Evolutionary conservation across 2,113 vertebrate genomes (phyloP), one percentile per base, ranked within the genome.

Genomic region (Eretmodus cyanostictus): DNA sequence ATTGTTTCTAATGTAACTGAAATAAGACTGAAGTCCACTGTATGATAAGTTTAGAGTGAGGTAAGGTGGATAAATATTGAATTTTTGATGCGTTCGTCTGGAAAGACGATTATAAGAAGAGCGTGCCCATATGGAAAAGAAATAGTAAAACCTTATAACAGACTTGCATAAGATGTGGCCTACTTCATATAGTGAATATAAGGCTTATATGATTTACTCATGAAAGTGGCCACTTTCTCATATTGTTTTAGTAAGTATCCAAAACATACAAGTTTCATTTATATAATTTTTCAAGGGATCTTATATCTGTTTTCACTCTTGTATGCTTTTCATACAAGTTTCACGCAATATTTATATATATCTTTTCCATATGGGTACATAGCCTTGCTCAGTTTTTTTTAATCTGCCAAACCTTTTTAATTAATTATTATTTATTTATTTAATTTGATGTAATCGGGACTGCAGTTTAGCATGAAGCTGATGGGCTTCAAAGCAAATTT

Each of bases 241-340:
- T n/a, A 51, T 9, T 51, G 5, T 5, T 51, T 51, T 51, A 51
- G 17, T 51, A 51, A 51, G 17, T 51, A 59, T 59, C 55, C 55
- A 0, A 59, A 31, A 59, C 27, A 59, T 6, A 59, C 1, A 59
- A 2, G 27, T 29, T 59, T 1, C 1, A 59, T 29, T 57, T 13
- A 8, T 27, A 13, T 27, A 55, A 55, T 24, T 55, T 13, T 55
- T 55, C 22, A 55, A 24, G 53, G 22, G 53, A 55, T 55, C 1
- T 24, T 24, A 55, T 13, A 4, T 54, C 51, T 54, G 51, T 54
- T 22, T 54, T 54, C 1, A 22, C 51, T 22, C n/a, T 54, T 54
- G 51, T 55, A 55, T 24, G 11, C 4, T 24, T 55, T 55, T 55
- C 53, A 24, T 24, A 24, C 2, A 55, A 24, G 22, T 24, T 55